Percentiles rank a stretch among this genome's conserved stretches.
These are phyloP conservation scores for Acleris literana DNA, from an alignment of 2,888 invertebrate species.

Conservation along the genomic window DNA sequence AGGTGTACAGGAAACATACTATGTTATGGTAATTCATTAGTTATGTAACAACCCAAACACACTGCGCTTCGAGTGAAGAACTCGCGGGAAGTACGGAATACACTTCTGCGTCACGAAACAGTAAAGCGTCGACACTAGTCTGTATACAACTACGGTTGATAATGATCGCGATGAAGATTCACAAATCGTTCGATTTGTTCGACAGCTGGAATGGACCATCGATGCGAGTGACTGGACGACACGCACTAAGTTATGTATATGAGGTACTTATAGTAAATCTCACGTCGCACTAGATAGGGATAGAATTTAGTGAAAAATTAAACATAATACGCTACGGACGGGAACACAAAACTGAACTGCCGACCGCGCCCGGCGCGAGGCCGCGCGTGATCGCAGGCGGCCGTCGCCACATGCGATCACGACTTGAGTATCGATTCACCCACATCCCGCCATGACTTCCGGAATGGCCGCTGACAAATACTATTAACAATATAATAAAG, in stretches of 20 bases:
- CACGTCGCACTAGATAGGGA: slow-evolving; percentile 44
- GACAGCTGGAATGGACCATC: slow-evolving; percentile 68
- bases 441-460: slow-evolving; percentile 5
- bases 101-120: slow-evolving; percentile 62
- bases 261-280: slow-evolving; percentile 47
- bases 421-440: slow-evolving; percentile 30
- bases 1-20: slow-evolving; percentile 60
- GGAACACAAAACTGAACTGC: slow-evolving; percentile 71
- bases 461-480: slow-evolving; percentile 13
- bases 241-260: slow-evolving; percentile 41
- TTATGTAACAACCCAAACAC: slow-evolving; percentile 62
- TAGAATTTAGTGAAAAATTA: slow-evolving; percentile 53
- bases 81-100: slow-evolving; percentile 66
- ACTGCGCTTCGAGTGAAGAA: slow-evolving; percentile 60
- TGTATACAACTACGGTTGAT: slow-evolving; percentile 60
- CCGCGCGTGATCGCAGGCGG: slow-evolving; percentile 2
- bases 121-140: slow-evolving; percentile 68
- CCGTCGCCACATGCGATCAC: slow-evolving; percentile 13
- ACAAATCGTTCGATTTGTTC: slow-evolving; percentile 66
- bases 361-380: slow-evolving; percentile 60
- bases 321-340: slow-evolving; percentile 76
- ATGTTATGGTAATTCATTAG: slow-evolving; percentile 72
- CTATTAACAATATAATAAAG: slow-evolving; percentile 25
- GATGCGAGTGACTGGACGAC: slow-evolving; percentile 38
- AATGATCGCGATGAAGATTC: slow-evolving; percentile 47